phyloP scores from a whole-genome alignment of 1,140 invertebrate genomes.

The Lasioglossum albipes region DNA sequence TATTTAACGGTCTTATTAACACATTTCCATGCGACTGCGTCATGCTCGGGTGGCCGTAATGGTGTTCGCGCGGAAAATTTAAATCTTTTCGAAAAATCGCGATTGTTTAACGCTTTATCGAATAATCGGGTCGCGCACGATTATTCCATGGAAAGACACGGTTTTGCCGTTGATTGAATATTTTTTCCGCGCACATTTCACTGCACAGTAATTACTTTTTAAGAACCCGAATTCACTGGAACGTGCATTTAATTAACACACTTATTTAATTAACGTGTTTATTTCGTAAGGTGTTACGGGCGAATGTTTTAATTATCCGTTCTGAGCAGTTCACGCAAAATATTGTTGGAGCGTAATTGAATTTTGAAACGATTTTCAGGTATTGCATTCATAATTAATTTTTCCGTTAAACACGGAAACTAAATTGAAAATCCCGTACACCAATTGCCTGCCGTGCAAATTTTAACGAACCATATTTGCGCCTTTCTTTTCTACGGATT shows the following conservation, averaged over 20 bases:
- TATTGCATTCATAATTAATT: no score
- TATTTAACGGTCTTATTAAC: constrained; percentile 6
- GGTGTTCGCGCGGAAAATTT: background rate
- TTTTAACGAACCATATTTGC: no score
- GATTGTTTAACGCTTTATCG: constrained; percentile 3
- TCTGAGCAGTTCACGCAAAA: no score
- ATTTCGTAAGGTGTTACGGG: no score
- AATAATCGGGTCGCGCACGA: background rate
- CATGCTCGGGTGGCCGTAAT: background rate
- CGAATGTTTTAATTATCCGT: no score
- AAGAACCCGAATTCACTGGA: no score
- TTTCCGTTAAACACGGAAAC: no score
- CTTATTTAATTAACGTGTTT: background rate
- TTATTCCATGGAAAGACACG: background rate
- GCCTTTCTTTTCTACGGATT: no score
- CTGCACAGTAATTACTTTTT: background rate
- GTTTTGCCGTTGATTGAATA: background rate
- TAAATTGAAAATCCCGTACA: no score
- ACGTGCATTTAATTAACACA: background rate
- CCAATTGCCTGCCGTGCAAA: no score
- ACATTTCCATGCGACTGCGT: background rate
- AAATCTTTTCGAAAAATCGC: background rate
- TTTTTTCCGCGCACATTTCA: background rate
- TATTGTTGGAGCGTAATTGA: no score
- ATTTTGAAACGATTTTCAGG: no score